Base-by-base conservation (phyloP, 2,888 invertebrate genomes). In the Xestobium rufovillosum region DNA sequence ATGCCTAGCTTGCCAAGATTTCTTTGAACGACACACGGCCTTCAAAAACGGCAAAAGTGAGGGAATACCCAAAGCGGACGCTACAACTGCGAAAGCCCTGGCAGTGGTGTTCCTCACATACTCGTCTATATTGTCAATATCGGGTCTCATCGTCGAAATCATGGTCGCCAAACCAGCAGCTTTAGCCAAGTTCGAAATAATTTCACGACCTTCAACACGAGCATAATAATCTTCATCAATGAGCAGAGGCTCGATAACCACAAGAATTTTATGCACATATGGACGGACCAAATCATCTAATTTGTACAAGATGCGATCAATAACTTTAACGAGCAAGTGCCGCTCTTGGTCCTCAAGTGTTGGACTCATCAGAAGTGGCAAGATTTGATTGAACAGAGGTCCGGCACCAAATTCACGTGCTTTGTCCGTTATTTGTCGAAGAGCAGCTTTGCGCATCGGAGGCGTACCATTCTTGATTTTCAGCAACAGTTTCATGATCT, bases 201-300 rank as follows among this genome's bases (percentile, higher is more conserved):
- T 98, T 69, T 98, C 98, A 57, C 98, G 78, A 49, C 97, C 98
- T 67, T 99, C 98, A 4, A 98, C 98, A 62, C 98, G 86, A 14
- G 98, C 98, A 64, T 98, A 99, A 68, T 99, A 99, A 67, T 99
- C 98, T 75, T 98, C 98, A 65, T 99, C 98, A 61, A 98, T 98
- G 26, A 98, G 72, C 44, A 98, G 70, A 1, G 98, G 98, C 68
- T 98, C 98, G 62, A 98, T 98, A 3, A 98, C 98, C 10, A 99
- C 98, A 45, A 98, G 75, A 62, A 98, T 98, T 77, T 98, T 99
- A 70, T 99, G 98, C 1, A 99, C 98, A 58, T 98, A 99, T 0
- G 98, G 98, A 44, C 98, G 80, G 14, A 98, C 98, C 53, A 99
- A 72, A 69, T 99, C 98, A 58, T 98, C 98, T 51, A 98, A 69